A percentile compares a stretch with the other conserved stretches of the same genome.
Conservation (phyloP, 2,113 vertebrate species). For the Meriones unguiculatus region DNA sequence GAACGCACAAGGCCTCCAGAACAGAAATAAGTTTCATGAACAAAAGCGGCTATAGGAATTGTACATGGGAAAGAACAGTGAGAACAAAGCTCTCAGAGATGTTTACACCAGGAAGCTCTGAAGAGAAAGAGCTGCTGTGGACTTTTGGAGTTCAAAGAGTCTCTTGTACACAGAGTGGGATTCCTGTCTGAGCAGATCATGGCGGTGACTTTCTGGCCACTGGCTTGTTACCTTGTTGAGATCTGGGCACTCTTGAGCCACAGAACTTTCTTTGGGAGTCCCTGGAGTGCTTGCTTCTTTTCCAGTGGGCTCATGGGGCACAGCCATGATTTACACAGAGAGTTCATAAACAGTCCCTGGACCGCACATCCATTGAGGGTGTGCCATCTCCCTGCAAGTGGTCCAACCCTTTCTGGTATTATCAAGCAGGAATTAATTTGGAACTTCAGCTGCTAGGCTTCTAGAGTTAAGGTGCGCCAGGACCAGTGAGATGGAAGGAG, state of each 20-base stretch:
- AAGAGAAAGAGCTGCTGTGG: constrained; percentile 33
- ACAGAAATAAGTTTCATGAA: constrained; percentile 63
- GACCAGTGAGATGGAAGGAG: not conserved
- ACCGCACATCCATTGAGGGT: not conserved
- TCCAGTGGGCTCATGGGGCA: not conserved
- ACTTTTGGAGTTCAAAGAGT: constrained; percentile 51
- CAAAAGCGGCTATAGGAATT: constrained; percentile 53
- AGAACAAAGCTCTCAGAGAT: constrained; percentile 63
- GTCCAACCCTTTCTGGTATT: not conserved
- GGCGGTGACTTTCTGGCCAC: not conserved
- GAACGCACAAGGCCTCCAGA: constrained; percentile 35
- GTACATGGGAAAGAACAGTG: constrained; percentile 45
- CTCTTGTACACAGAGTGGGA: not conserved
- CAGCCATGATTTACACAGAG: not conserved
- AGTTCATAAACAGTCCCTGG: not conserved
- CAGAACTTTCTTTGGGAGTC: not conserved
- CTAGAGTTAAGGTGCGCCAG: not conserved
- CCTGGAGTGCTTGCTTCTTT: not conserved
- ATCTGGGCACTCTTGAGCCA: not conserved
- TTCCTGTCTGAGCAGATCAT: not conserved
- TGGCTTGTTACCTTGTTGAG: not conserved
- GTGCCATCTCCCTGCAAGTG: not conserved
- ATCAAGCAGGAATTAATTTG: not conserved
- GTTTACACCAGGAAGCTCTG: constrained; percentile 41
- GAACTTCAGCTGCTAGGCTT: not conserved